Evolutionary conservation across 2,113 vertebrate species (phyloP), one percentile per base, ranked within the genome.

Genomic region (Benitochromis conjunctus): DNA sequence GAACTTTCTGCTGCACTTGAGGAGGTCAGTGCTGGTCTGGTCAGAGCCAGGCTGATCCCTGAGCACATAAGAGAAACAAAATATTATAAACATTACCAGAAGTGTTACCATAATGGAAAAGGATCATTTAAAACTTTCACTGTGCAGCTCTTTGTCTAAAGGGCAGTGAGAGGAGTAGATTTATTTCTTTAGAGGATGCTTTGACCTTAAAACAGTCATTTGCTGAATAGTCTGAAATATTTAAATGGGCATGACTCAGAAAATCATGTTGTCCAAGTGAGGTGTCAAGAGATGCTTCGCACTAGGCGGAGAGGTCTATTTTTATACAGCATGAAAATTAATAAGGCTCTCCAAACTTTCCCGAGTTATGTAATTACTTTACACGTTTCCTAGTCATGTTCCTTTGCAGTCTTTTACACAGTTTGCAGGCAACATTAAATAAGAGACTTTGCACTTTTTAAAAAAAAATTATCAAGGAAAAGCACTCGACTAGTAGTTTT

Each of bases 11-110:
- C 88, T 83, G 71, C 90, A 94, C 83, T 93, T 93, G 79, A 95
- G 89, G 13, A 95, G 92, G 53, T 95, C 94, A 38, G 92, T 92
- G 89, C 86, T 90, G 90, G 91, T 89, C 84, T 91, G 95, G 55
- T 96, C 95, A 19, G 80, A 86, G 53, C 80, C 90, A 66, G 90
- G 88, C 92, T 94, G 95, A 56, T 96, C 95, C 89, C 96, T 96
- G 82, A 13, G 84, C 34, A 84, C 18, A 81, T 41, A 88, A 80
- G n/a, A 48, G 10, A 83, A 29, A 84, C 26, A 54, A 34, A 79
- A 7, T 58, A 9, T 74, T 78, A 78, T 51, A 55, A 76, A 56
- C 29, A 36, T 36, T 24, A 36, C n/a, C 51, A 53, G 26, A 18
- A 34, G 18, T n/a, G 24, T 74, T 48, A 46, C 41, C 66, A 51